A percentile compares a stretch with the other conserved stretches of the same genome.
These are phyloP conservation scores for Pseudorhombus dupliciocellatus DNA, from an alignment of 2,113 vertebrate genomes.

Conservation along the genomic window DNA sequence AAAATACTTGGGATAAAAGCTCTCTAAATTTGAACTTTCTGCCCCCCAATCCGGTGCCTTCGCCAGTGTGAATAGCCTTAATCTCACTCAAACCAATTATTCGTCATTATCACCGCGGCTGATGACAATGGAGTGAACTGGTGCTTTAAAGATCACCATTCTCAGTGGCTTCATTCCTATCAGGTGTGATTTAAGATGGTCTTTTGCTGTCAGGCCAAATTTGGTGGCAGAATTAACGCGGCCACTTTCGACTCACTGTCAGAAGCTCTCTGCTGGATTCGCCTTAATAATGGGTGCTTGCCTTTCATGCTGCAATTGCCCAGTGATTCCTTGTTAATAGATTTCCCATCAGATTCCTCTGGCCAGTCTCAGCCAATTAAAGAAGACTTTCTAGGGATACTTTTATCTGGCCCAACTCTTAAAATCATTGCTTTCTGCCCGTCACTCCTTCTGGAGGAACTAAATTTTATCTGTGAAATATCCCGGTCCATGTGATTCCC, in stretches of 20 bases:
- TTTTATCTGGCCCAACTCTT: neutral
- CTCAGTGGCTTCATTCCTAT: neutral
- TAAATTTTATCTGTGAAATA: neutral
- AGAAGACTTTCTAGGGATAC: neutral
- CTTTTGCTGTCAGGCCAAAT: neutral
- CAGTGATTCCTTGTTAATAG: neutral
- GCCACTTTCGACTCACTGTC: neutral
- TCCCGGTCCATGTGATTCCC: neutral
- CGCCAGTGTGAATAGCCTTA: neutral
- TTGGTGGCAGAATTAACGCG: neutral
- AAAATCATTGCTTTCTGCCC: neutral
- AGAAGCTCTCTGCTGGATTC: neutral
- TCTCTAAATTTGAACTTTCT: neutral
- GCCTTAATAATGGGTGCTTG: neutral
- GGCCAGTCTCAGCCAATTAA: neutral
- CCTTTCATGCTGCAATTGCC: neutral
- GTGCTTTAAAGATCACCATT: neutral
- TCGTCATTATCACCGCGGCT: neutral
- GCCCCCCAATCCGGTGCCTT: neutral
- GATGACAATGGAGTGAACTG: neutral
- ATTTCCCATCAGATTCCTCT: neutral
- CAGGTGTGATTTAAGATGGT: neutral
- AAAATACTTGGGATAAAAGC: neutral
- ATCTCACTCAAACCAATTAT: neutral
- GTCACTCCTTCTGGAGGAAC: neutral